These are phyloP conservation scores for Lepisosteus oculatus DNA, from an alignment of 2,113 vertebrate genomes.

Conservation along the genomic window DNA sequence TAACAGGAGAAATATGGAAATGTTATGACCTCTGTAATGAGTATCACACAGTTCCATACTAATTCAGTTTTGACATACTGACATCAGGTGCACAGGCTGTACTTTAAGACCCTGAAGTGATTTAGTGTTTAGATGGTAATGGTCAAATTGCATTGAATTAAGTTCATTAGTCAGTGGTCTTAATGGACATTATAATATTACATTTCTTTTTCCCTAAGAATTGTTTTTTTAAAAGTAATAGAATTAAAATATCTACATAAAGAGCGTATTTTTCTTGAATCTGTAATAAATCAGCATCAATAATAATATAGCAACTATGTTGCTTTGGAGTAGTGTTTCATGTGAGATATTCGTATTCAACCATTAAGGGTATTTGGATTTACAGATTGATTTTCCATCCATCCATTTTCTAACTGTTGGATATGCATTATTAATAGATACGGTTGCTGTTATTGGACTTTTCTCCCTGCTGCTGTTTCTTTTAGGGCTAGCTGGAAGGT, in stretches of 20 bases:
- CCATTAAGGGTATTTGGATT: no score
- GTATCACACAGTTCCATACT: not conserved
- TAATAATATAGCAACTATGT: no score
- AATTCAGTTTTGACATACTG: constrained; percentile 13
- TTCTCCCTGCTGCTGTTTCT: constrained; percentile 56
- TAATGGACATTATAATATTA: constrained; percentile 41
- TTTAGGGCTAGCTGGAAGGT: constrained; percentile 58
- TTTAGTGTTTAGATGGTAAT: constrained; percentile 3
- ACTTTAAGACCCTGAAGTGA: not conserved
- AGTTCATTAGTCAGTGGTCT: constrained; percentile 5
- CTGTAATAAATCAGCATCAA: no score
- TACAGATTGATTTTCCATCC: no score
- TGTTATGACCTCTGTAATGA: constrained; percentile 18
- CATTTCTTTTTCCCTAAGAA: constrained; percentile 47
- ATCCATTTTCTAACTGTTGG: constrained; percentile 25
- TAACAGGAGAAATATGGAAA: not conserved
- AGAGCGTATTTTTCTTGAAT: no score
- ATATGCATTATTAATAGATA: constrained; percentile 74
- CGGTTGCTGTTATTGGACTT: constrained; percentile 37
- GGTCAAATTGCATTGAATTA: constrained; percentile 14
- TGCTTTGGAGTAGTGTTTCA: no score
- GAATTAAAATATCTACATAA: constrained; percentile 41
- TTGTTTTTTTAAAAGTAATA: constrained; percentile 47
- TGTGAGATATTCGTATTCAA: no score
- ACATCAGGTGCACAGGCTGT: constrained; percentile 9